These are phyloP conservation scores for Equus quagga DNA, from an alignment of 2,113 vertebrate genomes.

Conservation along the genomic window DNA sequence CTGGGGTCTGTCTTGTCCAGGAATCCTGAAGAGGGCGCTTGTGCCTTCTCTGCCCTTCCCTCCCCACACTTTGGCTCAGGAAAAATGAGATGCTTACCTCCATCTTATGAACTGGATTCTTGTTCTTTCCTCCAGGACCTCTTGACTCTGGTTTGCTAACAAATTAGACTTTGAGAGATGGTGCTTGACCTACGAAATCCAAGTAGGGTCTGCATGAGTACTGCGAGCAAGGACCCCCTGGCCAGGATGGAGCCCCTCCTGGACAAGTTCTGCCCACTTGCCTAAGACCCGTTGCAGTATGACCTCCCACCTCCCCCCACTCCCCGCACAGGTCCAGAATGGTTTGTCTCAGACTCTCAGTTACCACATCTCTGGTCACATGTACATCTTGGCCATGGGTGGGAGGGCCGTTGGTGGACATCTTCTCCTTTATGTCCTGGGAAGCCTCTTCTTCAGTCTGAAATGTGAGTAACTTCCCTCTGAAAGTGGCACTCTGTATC, in stretches of 20 bases:
- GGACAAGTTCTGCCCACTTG: neutral
- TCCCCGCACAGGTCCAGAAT: neutral
- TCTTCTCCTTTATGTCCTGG: constrained; percentile 55
- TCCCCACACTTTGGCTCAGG: neutral
- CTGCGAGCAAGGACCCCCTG: neutral
- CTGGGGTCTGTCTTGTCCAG: neutral
- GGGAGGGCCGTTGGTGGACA: neutral
- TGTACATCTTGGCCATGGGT: constrained; percentile 65
- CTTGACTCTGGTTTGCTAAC: constrained; percentile 53
- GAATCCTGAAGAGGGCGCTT: neutral
- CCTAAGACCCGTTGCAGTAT: neutral
- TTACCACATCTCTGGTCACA: constrained; percentile 79
- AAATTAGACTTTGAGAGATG: constrained; percentile 70
- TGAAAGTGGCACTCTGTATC: neutral
- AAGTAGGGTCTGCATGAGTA: neutral
- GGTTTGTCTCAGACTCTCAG: neutral
- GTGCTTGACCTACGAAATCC: constrained; percentile 74
- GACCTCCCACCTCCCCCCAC: rapidly evolving
- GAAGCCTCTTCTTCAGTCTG: constrained; percentile 74
- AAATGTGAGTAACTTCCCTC: constrained; percentile 19
- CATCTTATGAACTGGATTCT: constrained; percentile 71
- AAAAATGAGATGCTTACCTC: constrained; percentile 67
- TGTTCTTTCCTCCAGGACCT: constrained; percentile 76
- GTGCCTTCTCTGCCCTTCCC: no score
- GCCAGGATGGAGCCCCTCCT: neutral